Evolutionary conservation across 1,140 invertebrate genomes (phyloP), one percentile per base, ranked within the genome.

Genomic region (Coenobita brevimanus): DNA sequence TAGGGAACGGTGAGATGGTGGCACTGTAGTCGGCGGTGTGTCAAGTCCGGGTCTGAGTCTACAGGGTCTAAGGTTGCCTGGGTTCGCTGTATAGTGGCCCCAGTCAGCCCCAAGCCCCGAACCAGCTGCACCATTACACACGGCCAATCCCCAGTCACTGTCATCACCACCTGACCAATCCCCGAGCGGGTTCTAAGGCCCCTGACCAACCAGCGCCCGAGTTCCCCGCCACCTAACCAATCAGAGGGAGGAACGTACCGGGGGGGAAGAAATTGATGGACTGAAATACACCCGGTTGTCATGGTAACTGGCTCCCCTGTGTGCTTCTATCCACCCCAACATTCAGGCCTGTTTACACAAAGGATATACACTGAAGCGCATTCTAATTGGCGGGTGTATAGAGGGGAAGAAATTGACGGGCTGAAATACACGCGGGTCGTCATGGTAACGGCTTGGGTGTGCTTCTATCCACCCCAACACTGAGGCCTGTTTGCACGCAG

Each of bases 91-190:
- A 79, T 78, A 24, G 41, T 24, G 17, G 30, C 54, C 30, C 43
- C 24, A 50, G 41, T 43, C 85, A 87, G 76, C 76, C 85, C 85
- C 85, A 80, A 81, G 50, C 75, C 85, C 43, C 79, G 62, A 87
- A 87, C 85, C 85, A 87, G 85, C 85, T 87, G 85, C 85, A 87
- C 85, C 85, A 87, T 87, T 87, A 87, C 85, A 76, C 76, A 50
- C 84, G 80, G 85, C 85, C 85, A 87, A 87, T 87, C 85, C 54
- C 85, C 85, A 87, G 85, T 87, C 85, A 87, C 85, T 81, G 80
- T 80, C 85, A 80, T 87, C 85, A 80, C 76, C 85, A 87, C 85
- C 85, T 87, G 85, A 81, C 85, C 85, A 87, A 87, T 87, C 85
- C 62, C 33, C 36, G 76, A 41, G 60, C 85, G 76, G 46, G 85